A percentile compares a stretch with the other conserved stretches of the same genome.
Evolutionary conservation across 2,113 vertebrate genomes (phyloP).

Genomic region (Cathartes aura): DNA sequence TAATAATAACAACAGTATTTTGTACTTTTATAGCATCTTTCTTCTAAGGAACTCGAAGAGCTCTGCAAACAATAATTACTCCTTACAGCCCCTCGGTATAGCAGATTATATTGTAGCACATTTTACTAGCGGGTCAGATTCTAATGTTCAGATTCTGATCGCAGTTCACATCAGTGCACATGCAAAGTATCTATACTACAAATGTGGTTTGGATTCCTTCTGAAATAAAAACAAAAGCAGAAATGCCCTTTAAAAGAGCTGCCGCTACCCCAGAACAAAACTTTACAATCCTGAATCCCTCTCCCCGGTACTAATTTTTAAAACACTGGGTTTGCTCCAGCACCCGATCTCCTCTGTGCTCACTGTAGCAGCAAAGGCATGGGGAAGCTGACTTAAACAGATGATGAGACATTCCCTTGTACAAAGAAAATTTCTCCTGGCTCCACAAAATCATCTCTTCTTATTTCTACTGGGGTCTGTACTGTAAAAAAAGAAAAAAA

Average conservation of each 20-base stretch:
- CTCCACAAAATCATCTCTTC: background rate
- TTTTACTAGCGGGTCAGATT: background rate
- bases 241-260: background rate
- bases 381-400: background rate
- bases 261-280: background rate
- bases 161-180: background rate
- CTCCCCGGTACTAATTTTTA: background rate
- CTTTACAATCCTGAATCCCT: background rate
- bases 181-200: background rate
- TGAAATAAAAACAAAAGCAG: background rate
- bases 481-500: background rate
- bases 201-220: background rate
- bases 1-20: conserved; percentile 64
- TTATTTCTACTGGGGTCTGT: background rate
- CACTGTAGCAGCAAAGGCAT: background rate
- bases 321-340: background rate
- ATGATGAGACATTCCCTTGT: background rate
- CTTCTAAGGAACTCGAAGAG: conserved; percentile 8
- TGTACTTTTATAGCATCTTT: conserved; percentile 68
- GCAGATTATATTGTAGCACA: conserved; percentile 4
- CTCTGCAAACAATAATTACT: conserved; percentile 63
- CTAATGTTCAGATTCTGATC: conserved; percentile 19
- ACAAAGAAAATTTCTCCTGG: background rate
- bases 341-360: background rate
- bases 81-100: background rate